Conservation (phyloP, 1,140 invertebrate species). For the Drosophila baimaii region DNA sequence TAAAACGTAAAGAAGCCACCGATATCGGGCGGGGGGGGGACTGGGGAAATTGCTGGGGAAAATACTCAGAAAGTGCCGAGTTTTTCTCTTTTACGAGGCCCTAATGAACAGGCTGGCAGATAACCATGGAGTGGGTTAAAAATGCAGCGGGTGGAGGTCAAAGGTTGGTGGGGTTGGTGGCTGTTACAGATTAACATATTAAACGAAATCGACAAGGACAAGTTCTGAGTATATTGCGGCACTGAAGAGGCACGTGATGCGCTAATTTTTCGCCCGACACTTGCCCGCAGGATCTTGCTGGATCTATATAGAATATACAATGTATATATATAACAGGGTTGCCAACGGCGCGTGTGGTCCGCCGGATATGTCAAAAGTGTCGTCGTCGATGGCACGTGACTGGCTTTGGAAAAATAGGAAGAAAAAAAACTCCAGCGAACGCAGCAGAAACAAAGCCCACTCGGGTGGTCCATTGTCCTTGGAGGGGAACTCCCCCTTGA, state of each 20-base stretch:
- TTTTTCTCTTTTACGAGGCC: slow-evolving; percentile 53
- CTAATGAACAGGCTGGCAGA: slow-evolving; percentile 59
- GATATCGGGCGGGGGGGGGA: slow-evolving; percentile 17
- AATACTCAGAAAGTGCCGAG: slow-evolving; percentile 33
- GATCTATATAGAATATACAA: slow-evolving; percentile 9
- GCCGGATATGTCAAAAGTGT: slow-evolving; percentile 83
- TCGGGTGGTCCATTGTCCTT: slow-evolving; percentile 71
- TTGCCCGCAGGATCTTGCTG: slow-evolving; percentile 59
- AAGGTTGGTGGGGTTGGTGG: slow-evolving; percentile 3
- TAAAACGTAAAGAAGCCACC: slow-evolving; percentile 54
- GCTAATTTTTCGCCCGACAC: slow-evolving; percentile 82
- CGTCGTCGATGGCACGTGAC: slow-evolving; percentile 78
- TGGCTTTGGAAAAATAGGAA: slow-evolving; percentile 62
- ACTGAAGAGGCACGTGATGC: slow-evolving; percentile 76
- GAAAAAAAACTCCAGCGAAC: slow-evolving; percentile 4
- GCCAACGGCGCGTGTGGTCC: slow-evolving; percentile 72
- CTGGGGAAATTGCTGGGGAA: slow-evolving; percentile 15
- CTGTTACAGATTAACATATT: slow-evolving; percentile 76
- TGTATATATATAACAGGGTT: slow-evolving; percentile 19
- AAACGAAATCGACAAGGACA: slow-evolving; percentile 76
- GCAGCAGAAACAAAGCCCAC: slow-evolving; percentile 50
- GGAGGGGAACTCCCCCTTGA: slow-evolving; percentile 1
- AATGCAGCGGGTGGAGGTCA: neutral
- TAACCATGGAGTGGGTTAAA: neutral
- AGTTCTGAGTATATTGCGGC: slow-evolving; percentile 71